phyloP scores from a whole-genome alignment of 2,888 invertebrate genomes.

The Sinotaia quadrata region DNA sequence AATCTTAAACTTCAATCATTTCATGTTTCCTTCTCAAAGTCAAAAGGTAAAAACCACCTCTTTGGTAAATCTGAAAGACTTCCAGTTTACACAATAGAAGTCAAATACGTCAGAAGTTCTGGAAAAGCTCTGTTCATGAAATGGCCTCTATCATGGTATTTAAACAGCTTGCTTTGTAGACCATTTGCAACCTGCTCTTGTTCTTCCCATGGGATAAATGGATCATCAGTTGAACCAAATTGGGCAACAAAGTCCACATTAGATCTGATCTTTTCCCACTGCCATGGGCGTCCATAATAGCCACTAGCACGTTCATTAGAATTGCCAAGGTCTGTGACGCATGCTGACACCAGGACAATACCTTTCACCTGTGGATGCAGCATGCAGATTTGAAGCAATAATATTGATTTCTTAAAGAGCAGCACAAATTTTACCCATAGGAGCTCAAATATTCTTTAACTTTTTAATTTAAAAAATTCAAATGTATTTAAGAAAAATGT shows the following conservation, averaged over 20 bases:
- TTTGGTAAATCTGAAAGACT: too few relatives aligned
- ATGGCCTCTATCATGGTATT: slow-evolving; percentile 61
- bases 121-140: slow-evolving; percentile 63
- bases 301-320: slow-evolving; percentile 61
- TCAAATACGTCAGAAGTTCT: slow-evolving; percentile 56
- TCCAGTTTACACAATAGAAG: slow-evolving; percentile 24
- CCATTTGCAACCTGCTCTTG: slow-evolving; percentile 56
- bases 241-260: slow-evolving; percentile 58
- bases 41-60: too few relatives aligned
- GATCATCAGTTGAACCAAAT: slow-evolving; percentile 67
- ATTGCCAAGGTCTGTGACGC: slow-evolving; percentile 61
- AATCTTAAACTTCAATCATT: too few relatives aligned
- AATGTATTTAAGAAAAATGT: too few relatives aligned
- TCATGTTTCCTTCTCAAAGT: too few relatives aligned
- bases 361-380: slow-evolving; percentile 53
- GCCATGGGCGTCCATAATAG: slow-evolving; percentile 66
- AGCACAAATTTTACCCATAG: too few relatives aligned
- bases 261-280: slow-evolving; percentile 56
- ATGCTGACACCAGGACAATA: slow-evolving; percentile 64
- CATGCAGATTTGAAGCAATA: too few relatives aligned
- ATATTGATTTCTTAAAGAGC: too few relatives aligned
- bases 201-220: slow-evolving; percentile 59
- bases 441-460: too few relatives aligned
- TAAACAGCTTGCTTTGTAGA: slow-evolving; percentile 50
- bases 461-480: too few relatives aligned